phyloP scores from a whole-genome alignment of 1,140 invertebrate genomes.

The Colletes gigas region DNA sequence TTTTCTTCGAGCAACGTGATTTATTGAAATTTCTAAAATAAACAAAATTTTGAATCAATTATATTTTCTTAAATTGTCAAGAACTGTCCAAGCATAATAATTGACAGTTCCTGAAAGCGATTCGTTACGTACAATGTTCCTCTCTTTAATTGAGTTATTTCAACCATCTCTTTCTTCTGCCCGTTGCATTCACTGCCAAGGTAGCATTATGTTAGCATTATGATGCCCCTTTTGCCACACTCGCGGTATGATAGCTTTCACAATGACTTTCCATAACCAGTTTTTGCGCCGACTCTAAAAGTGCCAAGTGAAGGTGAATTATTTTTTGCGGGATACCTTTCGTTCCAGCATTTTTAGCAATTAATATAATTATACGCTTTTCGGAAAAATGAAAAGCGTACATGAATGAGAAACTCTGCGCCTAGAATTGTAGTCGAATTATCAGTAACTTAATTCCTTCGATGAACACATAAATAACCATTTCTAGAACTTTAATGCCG shows the following conservation, averaged over 20 bases:
- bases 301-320: neutral
- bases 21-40: no score
- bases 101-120: neutral
- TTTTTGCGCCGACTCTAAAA: conserved; percentile 7
- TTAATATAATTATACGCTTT: conserved; percentile 33
- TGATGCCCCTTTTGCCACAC: conserved; percentile 11
- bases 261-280: conserved; percentile 41
- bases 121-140: neutral
- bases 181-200: neutral
- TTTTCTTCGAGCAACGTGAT: no score
- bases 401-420: neutral
- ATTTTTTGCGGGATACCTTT: conserved; percentile 10
- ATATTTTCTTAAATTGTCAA: neutral
- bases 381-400: neutral
- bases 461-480: no score
- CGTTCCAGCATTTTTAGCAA: conserved; percentile 28
- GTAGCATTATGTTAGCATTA: conserved; percentile 12
- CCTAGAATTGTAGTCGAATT: neutral
- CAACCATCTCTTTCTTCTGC: neutral
- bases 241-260: conserved; percentile 28
- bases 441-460: no score
- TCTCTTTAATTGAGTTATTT: conserved; percentile 27
- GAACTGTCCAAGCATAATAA: neutral
- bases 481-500: no score
- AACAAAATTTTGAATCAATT: no score